These are phyloP conservation scores for Phoxinus phoxinus DNA, from an alignment of 2,113 vertebrate species.

Conservation along the genomic window DNA sequence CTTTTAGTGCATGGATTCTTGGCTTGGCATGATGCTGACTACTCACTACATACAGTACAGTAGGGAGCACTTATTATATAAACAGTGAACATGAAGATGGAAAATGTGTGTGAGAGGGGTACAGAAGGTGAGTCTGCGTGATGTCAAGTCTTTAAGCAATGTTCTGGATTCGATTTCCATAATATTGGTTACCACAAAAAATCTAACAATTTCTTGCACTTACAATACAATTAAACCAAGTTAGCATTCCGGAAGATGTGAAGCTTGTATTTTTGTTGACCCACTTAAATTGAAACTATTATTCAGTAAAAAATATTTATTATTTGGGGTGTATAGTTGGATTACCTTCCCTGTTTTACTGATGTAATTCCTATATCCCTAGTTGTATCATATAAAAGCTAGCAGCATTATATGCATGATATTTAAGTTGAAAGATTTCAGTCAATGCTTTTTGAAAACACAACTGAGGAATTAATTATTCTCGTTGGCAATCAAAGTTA, in stretches of 20 bases:
- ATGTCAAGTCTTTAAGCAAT: neutral
- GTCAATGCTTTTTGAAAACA: neutral
- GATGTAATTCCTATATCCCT: neutral
- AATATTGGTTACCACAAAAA: neutral
- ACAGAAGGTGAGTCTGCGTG: constrained; percentile 47
- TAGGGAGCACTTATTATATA: constrained; percentile 47
- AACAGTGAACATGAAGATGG: constrained; percentile 36
- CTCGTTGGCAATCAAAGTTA: neutral
- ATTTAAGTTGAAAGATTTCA: neutral
- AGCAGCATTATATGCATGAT: neutral
- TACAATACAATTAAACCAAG: neutral
- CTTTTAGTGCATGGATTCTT: constrained; percentile 88
- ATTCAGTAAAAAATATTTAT: neutral
- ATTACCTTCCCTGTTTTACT: neutral
- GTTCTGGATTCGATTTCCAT: neutral
- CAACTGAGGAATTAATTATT: neutral
- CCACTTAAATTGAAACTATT: neutral
- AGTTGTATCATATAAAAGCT: neutral
- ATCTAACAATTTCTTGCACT: too few relatives aligned
- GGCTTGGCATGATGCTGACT: constrained; percentile 64
- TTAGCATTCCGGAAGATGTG: neutral
- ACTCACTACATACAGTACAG: constrained; percentile 43
- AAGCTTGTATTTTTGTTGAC: neutral
- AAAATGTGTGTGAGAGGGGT: constrained; percentile 6
- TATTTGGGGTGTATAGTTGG: neutral